Evolutionary conservation across 35 echinoderm and acorn worm species (phyloP), one percentile per base, ranked within the genome.

Genomic region (Eucidaris tribuloides): DNA sequence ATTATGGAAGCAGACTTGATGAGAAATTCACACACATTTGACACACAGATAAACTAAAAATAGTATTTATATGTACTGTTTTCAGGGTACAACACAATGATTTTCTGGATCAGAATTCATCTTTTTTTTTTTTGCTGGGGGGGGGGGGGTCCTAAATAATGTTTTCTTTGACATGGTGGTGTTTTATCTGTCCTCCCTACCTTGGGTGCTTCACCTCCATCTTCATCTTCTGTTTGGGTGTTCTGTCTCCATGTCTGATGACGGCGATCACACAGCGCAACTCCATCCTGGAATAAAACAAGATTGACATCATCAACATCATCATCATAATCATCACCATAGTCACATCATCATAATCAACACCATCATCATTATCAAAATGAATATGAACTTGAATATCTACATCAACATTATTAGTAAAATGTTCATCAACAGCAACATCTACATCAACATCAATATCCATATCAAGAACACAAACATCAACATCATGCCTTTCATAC

Each of bases 211-310:
- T 93, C 2, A 93, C 90, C 64, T 98, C 90, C 95, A 98, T 98
- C 63, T 98, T 98, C 90, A 93, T 98, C 62, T 97, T 98, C 87
- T 98, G 95, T 79, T 98, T 98, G 4, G 95, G 95, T 77, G 94
- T 97, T 43, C 90, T 82, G 83, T 98, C 95, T 24, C 95, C 94
- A 87, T 98, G 95, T 22, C 95, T 91, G 55, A 98, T 98, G 1
- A 98, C 79, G 52, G 90, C 95, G 76, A 98, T 98, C 40, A 98
- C 94, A 87, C 90, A 98, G 35, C 95, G 49, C 27, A 98, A 62
- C 61, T 98, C 95, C 95, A 98, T 98, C 90, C 90, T 98, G 77
- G 49, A 24, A 71, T 31, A 5, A 59, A 59, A 54, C 9, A 54
- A 13, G n/a, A 54, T 54, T 13, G n/a, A 13, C n/a, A 54, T 54